These are phyloP conservation scores for Agrotis segetum DNA, from an alignment of 2,888 invertebrate genomes.

Conservation along the genomic window DNA sequence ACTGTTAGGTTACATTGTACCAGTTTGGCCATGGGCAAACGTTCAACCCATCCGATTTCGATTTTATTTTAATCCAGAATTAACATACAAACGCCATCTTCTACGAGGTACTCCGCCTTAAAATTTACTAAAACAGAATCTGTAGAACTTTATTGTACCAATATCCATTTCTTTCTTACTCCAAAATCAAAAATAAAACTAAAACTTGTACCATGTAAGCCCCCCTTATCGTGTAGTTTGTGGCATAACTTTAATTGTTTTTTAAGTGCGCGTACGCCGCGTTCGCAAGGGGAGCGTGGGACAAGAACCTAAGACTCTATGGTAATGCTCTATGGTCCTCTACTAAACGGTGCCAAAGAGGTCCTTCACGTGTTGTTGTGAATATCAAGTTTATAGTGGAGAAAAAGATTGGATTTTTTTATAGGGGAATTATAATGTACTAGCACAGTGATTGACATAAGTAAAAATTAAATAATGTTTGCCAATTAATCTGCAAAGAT, in stretches of 20 bases:
- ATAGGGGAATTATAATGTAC: neutral
- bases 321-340: conserved; percentile 47
- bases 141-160: neutral
- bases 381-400: conserved; percentile 42
- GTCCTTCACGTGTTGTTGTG: conserved; percentile 57
- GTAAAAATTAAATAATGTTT: too few relatives aligned
- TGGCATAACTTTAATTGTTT: conserved; percentile 89
- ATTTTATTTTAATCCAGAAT: too few relatives aligned
- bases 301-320: conserved; percentile 60
- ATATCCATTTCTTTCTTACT: neutral
- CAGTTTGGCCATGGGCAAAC: too few relatives aligned
- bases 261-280: conserved; percentile 81
- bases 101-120: too few relatives aligned
- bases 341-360: conserved; percentile 66
- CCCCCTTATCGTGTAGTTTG: conserved; percentile 64
- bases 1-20: too few relatives aligned
- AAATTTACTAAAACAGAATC: too few relatives aligned
- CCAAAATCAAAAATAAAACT: too few relatives aligned
- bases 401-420: conserved; percentile 25
- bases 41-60: too few relatives aligned
- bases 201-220: conserved; percentile 69
- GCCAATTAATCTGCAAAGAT: too few relatives aligned
- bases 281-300: conserved; percentile 67
- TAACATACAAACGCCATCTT: too few relatives aligned
- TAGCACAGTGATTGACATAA: neutral